These are phyloP conservation scores for Tenthredo livida DNA, from an alignment of 2,888 invertebrate species.

Conservation along the genomic window DNA sequence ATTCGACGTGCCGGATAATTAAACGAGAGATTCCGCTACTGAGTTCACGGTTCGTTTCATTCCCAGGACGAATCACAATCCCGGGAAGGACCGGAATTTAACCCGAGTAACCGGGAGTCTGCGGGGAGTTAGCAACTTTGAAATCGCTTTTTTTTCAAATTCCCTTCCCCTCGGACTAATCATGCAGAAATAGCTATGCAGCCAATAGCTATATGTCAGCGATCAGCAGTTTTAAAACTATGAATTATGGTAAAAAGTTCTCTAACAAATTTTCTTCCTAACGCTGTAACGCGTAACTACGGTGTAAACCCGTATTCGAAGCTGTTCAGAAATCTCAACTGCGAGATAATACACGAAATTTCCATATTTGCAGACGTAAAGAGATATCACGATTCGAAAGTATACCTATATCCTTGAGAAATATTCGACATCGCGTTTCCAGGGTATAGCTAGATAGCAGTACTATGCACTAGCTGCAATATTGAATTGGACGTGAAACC, in stretches of 20 bases:
- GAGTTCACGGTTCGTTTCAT: conserved; percentile 36
- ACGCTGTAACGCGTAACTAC: background rate
- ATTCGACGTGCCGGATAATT: conserved; percentile 43
- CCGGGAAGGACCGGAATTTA: conserved; percentile 18
- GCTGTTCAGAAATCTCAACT: background rate
- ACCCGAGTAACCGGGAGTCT: conserved; percentile 28
- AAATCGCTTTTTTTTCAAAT: background rate
- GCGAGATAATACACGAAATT: background rate
- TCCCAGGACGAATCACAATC: conserved; percentile 29
- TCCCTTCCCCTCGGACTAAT: background rate
- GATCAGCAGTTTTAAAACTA: conserved; percentile 8
- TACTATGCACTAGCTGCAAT: background rate
- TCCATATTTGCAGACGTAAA: conserved; percentile 5
- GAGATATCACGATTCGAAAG: background rate
- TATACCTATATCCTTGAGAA: conserved; percentile 9
- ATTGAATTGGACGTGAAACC: conserved; percentile 19
- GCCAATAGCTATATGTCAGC: background rate
- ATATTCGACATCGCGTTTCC: background rate
- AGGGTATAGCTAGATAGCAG: background rate
- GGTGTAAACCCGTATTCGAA: background rate
- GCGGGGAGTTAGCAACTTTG: background rate
- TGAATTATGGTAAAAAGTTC: background rate
- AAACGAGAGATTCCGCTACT: conserved; percentile 48
- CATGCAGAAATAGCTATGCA: background rate
- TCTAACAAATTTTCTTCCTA: background rate